Evolutionary conservation across 2,888 invertebrate species (phyloP), one percentile per base, ranked within the genome.

Genomic region (Bombylius major): DNA sequence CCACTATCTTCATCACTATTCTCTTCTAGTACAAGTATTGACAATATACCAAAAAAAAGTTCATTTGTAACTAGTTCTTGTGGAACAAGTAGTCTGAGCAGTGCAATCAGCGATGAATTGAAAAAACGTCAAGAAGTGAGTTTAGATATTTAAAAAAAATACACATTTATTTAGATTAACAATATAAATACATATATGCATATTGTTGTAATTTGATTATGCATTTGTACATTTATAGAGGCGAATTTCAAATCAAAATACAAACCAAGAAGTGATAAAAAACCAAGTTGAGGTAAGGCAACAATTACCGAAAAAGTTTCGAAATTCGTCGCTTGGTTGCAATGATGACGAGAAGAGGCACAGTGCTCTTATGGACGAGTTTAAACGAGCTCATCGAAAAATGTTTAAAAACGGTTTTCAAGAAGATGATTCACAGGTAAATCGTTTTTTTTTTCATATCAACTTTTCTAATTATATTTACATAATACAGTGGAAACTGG

Each of bases 361-460:
- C 66, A 81, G 82, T 63, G 85, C 85, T 63, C 73, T 92, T 60
- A 92, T 92, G 87, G 86, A 91, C 71, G 92, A 92, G 75, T 92
- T 92, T 70, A 89, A 88, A 70, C 84, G 85, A 67, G 90, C 89
- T 6, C 91, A 92, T 73, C 81, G 83, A 65, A 88, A 86, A 77
- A 92, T 92, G 91, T 92, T 92, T 70, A 78, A 80, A 59, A 75
- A 75, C 64, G 76, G 75, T 60, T 74, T 73, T 59, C 67, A 69
- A 58, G 73, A 73, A 62, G 66, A 63, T 59, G 71, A 70, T 11
- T 11, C 6, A 42, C 36, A 36, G 23, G 23, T 23, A 23, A 23
- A 23, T 23, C 23, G 23, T 23, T 23, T 23, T 23, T 23, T 23
- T 23, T 23, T 23, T 23, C 23, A 23, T 23, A 23, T 23, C 23